Conservation (phyloP, 1,140 invertebrate species). For the Eurosta solidaginis region DNA sequence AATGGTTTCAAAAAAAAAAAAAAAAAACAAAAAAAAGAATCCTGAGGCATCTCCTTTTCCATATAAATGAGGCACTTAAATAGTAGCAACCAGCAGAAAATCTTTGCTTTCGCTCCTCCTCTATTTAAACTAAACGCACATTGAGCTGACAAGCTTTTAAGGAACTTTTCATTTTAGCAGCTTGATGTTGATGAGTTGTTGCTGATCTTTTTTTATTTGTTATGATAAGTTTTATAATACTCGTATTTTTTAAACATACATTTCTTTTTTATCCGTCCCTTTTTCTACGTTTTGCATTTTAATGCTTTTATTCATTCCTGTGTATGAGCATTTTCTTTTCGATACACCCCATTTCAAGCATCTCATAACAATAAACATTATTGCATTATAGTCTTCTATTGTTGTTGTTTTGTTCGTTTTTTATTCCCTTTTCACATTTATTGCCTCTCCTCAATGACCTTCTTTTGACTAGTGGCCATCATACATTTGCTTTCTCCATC, state of each 20-base stretch:
- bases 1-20: not conserved
- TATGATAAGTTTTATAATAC: not conserved
- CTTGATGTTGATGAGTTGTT: not conserved
- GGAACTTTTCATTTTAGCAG: constrained; percentile 10
- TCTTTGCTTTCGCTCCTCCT: not conserved
- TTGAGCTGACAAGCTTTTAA: constrained; percentile 15
- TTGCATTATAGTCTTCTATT: not conserved
- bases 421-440: not conserved
- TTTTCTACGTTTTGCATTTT: not conserved
- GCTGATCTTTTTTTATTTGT: not conserved
- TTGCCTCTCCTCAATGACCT: not conserved
- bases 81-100: not conserved
- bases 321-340: too few relatives aligned
- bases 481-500: not conserved
- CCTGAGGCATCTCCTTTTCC: not conserved
- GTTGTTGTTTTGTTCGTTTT: not conserved
- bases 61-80: constrained; percentile 27
- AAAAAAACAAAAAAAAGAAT: too few relatives aligned
- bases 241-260: not conserved
- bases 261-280: not conserved
- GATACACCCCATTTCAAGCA: constrained; percentile 5
- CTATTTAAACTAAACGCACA: not conserved
- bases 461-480: too few relatives aligned
- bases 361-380: constrained; percentile 27
- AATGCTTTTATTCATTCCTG: not conserved